Percentiles rank a stretch among this genome's conserved stretches.
Evolutionary conservation across 2,888 invertebrate species (phyloP).

Genomic region (Hylaea fasciaria): DNA sequence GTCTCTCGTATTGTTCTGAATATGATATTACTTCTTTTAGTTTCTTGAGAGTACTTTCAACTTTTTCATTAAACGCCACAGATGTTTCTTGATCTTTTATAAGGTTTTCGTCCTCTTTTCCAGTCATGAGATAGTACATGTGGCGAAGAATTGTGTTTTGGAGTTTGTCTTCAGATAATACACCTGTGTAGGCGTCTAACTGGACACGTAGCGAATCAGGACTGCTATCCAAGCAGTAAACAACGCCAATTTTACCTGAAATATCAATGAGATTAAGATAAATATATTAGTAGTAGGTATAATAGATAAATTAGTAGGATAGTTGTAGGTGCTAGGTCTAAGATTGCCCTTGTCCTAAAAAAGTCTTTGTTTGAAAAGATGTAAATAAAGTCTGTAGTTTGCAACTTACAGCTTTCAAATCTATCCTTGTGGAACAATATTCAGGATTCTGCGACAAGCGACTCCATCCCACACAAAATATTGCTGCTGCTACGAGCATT

Average conservation of each 20-base stretch:
- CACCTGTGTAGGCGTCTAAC: slow-evolving; percentile 53
- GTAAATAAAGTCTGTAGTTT: too few species aligned
- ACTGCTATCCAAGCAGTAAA: slow-evolving; percentile 64
- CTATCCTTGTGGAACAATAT: too few species aligned
- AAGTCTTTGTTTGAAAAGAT: too few species aligned
- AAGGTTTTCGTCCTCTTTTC: slow-evolving; percentile 36
- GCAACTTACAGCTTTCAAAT: too few species aligned
- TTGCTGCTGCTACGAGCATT: too few species aligned
- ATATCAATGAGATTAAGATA: slow-evolving; percentile 27
- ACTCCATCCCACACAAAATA: too few species aligned
- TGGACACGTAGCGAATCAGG: slow-evolving; percentile 57
- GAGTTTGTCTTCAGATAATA: slow-evolving; percentile 47
- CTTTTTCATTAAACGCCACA: slow-evolving; percentile 49
- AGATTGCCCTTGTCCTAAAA: too few species aligned
- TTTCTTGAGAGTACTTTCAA: slow-evolving; percentile 44
- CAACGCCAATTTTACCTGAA: slow-evolving; percentile 58
- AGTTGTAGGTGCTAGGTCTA: too few species aligned
- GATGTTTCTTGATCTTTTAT: slow-evolving; percentile 40
- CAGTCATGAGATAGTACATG: slow-evolving; percentile 49
- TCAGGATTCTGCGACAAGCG: too few species aligned
- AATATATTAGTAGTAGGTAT: neutral
- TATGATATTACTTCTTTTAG: slow-evolving; percentile 41
- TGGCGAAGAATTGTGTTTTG: slow-evolving; percentile 53
- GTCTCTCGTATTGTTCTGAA: slow-evolving; percentile 53
- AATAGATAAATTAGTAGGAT: too few species aligned